Evolutionary conservation across 1,140 invertebrate species (phyloP).

Genomic region (Protaetia brevitarsis): DNA sequence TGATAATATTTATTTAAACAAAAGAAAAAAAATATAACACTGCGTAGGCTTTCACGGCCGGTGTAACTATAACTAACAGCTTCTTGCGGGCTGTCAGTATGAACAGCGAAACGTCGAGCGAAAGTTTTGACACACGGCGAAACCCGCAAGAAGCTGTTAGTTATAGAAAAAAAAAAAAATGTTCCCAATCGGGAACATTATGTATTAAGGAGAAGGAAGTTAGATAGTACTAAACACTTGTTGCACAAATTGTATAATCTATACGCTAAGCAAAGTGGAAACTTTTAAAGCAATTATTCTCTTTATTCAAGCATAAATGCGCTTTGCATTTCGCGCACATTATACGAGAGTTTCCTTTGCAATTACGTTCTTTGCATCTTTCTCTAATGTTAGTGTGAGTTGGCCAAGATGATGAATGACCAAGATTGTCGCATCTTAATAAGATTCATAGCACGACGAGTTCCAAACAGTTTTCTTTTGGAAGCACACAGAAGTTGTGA

Average conservation of each 20-base stretch:
- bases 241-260: background rate
- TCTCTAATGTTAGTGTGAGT: constrained; percentile 5
- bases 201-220: background rate
- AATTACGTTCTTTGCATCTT: constrained; percentile 21
- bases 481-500: background rate
- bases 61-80: too few relatives aligned
- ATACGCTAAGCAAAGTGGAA: constrained; percentile 7
- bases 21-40: too few relatives aligned
- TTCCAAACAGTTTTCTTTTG: constrained; percentile 20
- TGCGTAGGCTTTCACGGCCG: too few relatives aligned
- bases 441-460: background rate
- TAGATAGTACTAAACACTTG: background rate
- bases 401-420: constrained; percentile 27
- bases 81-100: too few relatives aligned
- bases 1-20: too few relatives aligned
- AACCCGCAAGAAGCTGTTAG: too few relatives aligned
- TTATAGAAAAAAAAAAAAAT: background rate
- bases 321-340: constrained; percentile 22
- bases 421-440: constrained; percentile 1
- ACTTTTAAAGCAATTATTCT: constrained; percentile 25
- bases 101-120: too few relatives aligned
- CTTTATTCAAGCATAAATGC: constrained; percentile 23
- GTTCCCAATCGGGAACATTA: constrained; percentile 15
- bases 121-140: too few relatives aligned
- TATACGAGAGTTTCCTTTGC: constrained; percentile 19